Percentiles rank a stretch among this genome's conserved stretches.
These are phyloP conservation scores for Eledone cirrhosa DNA, from an alignment of 2,888 invertebrate genomes.

Conservation along the genomic window DNA sequence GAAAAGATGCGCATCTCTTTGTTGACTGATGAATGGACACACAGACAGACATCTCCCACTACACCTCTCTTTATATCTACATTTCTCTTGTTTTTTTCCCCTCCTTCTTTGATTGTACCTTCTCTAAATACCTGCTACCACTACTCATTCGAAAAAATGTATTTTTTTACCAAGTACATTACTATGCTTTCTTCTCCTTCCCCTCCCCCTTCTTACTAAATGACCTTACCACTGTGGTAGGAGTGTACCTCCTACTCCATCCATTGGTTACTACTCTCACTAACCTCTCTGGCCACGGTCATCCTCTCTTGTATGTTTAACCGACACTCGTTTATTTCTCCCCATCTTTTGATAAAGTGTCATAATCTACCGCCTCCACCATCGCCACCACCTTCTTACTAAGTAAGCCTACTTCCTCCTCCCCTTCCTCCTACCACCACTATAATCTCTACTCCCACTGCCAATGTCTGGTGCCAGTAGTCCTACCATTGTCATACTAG, in stretches of 20 bases:
- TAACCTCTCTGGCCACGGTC: too few species aligned
- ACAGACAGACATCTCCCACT: background rate
- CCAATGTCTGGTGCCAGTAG: background rate
- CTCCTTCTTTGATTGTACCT: background rate
- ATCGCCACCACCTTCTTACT: too few species aligned
- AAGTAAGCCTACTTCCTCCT: too few species aligned
- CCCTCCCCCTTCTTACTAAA: background rate
- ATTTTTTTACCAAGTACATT: background rate
- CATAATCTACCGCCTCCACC: too few species aligned
- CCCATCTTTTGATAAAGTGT: too few species aligned
- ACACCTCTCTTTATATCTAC: constrained; percentile 17
- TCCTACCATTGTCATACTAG: constrained; percentile 17
- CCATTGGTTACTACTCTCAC: too few species aligned
- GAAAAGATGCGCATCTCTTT: constrained; percentile 19
- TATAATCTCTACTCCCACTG: background rate
- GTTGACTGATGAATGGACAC: background rate
- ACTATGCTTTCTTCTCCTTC: background rate
- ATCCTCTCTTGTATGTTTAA: too few species aligned
- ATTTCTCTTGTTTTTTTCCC: background rate
- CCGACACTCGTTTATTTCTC: too few species aligned
- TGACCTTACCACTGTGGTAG: too few species aligned
- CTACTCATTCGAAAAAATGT: constrained; percentile 2
- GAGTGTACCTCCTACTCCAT: constrained; percentile 1
- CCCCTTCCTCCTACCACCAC: background rate
- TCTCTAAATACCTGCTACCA: too few species aligned